phyloP scores from a whole-genome alignment of 2,797 vertebrate genomes.

The Todus mexicanus region DNA sequence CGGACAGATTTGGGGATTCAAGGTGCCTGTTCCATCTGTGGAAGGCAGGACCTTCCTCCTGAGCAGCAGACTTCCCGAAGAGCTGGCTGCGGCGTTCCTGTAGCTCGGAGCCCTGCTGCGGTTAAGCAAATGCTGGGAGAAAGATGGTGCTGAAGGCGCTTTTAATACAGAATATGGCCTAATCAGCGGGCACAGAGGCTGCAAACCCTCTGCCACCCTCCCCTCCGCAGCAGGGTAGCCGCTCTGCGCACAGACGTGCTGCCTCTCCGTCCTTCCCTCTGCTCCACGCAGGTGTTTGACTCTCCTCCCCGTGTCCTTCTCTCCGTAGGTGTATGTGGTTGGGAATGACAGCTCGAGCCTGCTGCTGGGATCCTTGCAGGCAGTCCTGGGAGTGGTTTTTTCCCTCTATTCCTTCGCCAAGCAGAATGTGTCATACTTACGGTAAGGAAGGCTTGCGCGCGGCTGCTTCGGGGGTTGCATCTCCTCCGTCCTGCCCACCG shows the following conservation, averaged over 20 bases:
- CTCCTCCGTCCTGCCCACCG: background rate
- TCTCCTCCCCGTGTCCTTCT: background rate
- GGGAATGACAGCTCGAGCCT: slow-evolving; percentile 80
- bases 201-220: background rate
- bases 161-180: background rate
- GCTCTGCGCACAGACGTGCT: rapidly evolving
- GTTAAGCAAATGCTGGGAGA: background rate
- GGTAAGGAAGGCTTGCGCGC: slow-evolving; percentile 75
- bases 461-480: background rate
- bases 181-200: background rate
- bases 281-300: background rate
- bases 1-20: background rate
- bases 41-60: background rate
- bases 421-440: slow-evolving; percentile 87
- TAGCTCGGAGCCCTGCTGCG: slow-evolving; percentile 1
- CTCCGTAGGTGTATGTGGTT: slow-evolving; percentile 85
- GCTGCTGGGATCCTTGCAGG: slow-evolving; percentile 77
- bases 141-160: background rate
- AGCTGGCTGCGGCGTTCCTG: background rate
- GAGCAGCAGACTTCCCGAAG: background rate
- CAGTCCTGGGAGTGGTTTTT: slow-evolving; percentile 83
- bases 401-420: slow-evolving; percentile 89
- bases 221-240: background rate
- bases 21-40: background rate
- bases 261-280: background rate